Percentiles rank a stretch among this genome's conserved stretches.
phyloP scores from a whole-genome alignment of 2,888 invertebrate species.

The Acanthosepion lycidas region DNA sequence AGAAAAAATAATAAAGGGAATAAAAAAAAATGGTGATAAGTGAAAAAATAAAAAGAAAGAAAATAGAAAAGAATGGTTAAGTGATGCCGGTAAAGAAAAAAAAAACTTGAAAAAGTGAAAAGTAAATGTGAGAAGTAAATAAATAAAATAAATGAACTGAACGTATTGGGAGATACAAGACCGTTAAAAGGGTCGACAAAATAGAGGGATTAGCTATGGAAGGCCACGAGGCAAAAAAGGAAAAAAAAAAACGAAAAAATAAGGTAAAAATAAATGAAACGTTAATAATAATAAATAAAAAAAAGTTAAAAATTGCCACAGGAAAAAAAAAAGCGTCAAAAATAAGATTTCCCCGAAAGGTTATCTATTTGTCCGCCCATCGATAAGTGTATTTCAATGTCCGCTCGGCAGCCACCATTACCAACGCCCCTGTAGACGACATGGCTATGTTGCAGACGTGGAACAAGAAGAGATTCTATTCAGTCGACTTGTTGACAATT shows the following conservation, averaged over 20 bases:
- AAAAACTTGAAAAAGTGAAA: too few species aligned
- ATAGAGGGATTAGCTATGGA: not conserved
- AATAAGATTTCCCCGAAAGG: not conserved
- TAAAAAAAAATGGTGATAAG: not conserved
- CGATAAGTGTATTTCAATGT: not conserved
- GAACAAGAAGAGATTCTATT: not conserved
- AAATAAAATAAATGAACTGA: not conserved
- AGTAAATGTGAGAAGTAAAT: too few species aligned
- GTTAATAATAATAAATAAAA: too few species aligned
- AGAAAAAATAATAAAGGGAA: not conserved
- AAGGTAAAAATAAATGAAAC: not conserved
- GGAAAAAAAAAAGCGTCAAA: not conserved
- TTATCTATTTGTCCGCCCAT: constrained; percentile 20
- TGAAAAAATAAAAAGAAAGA: not conserved
- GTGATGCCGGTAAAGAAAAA: too few species aligned
- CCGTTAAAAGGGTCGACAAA: not conserved
- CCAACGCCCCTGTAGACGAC: not conserved
- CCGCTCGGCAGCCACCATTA: not conserved
- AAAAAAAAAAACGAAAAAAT: not conserved
- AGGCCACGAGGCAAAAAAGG: not conserved
- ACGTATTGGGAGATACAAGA: not conserved
- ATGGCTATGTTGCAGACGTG: not conserved
- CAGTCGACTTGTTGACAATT: constrained; percentile 3
- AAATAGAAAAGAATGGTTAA: not conserved
- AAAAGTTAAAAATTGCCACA: too few species aligned